Conservation (phyloP, 1,140 invertebrate species). For the Drosophila tani region DNA sequence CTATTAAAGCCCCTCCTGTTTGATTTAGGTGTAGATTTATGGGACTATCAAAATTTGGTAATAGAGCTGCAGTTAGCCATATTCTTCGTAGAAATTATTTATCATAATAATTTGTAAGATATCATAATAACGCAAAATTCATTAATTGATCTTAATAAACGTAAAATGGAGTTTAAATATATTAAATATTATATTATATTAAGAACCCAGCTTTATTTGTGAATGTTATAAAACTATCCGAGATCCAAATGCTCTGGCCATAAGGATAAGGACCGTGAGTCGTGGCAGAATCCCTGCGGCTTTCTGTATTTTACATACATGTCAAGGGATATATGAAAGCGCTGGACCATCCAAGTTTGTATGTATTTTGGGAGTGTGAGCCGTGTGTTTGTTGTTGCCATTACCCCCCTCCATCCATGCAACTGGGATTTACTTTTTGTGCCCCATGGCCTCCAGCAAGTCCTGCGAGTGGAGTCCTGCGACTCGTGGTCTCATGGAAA, state of each 20-base stretch:
- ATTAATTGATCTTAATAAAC: not conserved
- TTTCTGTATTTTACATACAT: slow-evolving; percentile 24
- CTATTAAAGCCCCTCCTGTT: not conserved
- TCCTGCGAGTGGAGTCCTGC: slow-evolving; percentile 9
- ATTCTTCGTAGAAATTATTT: not conserved
- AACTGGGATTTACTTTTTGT: slow-evolving; percentile 67
- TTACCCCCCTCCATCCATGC: slow-evolving; percentile 25
- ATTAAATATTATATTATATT: not conserved
- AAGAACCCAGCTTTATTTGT: not conserved
- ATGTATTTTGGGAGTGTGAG: not conserved
- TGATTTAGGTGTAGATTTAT: too few species aligned
- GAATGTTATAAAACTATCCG: not conserved
- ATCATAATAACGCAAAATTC: too few species aligned
- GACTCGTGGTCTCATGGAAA: slow-evolving; percentile 23
- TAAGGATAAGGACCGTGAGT: not conserved
- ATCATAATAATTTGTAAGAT: not conserved
- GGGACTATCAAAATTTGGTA: too few species aligned
- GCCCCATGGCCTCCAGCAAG: slow-evolving; percentile 27
- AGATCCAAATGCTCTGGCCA: not conserved
- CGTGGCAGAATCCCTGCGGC: slow-evolving; percentile 21
- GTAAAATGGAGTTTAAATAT: too few species aligned
- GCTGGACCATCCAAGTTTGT: slow-evolving; percentile 3
- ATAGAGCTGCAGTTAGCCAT: not conserved
- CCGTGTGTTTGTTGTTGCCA: slow-evolving; percentile 53
- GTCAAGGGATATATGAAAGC: slow-evolving; percentile 18